phyloP scores from a whole-genome alignment of 2,888 invertebrate species.

The Papilio protenor region DNA sequence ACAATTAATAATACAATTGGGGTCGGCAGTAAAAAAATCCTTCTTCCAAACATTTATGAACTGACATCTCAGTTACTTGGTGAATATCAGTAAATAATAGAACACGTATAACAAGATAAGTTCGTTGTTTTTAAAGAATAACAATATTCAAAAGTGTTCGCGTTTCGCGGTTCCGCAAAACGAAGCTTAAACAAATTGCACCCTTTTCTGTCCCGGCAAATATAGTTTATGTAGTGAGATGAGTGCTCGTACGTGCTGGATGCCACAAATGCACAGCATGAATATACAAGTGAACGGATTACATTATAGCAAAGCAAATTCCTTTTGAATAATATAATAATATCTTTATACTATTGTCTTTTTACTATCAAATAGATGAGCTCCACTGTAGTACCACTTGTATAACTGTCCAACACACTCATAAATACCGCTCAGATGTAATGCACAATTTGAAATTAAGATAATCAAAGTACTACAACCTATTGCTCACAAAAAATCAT shows the following conservation, averaged over 20 bases:
- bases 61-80: too few species aligned
- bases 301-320: slow-evolving; percentile 7
- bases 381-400: not conserved
- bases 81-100: too few species aligned
- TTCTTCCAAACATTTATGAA: too few species aligned
- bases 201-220: slow-evolving; percentile 6
- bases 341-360: not conserved
- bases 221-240: slow-evolving; percentile 10
- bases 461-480: too few species aligned
- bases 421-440: too few species aligned
- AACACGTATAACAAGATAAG: not conserved
- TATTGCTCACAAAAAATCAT: too few species aligned
- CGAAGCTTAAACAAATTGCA: slow-evolving; percentile 14
- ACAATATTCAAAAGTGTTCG: not conserved
- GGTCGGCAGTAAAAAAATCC: too few species aligned
- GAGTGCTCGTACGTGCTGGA: slow-evolving; percentile 19
- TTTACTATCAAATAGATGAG: not conserved
- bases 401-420: too few species aligned
- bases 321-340: not conserved
- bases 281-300: slow-evolving; percentile 3
- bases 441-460: too few species aligned
- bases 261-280: slow-evolving; percentile 25
- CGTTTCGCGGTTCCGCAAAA: slow-evolving; percentile 4
- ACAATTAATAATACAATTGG: not conserved
- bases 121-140: not conserved